Evolutionary conservation across 1,140 invertebrate genomes (phyloP).

Genomic region (Nautilus pompilius): DNA sequence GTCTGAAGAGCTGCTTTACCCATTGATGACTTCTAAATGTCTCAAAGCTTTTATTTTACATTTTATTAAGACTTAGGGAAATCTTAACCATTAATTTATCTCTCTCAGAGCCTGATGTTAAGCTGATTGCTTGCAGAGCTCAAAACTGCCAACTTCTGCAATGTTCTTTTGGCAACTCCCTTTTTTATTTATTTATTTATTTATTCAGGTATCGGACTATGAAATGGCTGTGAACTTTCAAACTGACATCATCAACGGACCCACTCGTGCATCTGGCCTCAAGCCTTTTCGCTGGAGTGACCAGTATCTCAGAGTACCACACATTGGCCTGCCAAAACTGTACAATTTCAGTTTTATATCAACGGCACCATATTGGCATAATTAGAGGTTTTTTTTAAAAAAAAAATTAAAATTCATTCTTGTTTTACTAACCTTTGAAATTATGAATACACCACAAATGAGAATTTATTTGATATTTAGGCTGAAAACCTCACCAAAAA

Average conservation of each 20-base stretch:
- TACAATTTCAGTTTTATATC: slow-evolving; percentile 45
- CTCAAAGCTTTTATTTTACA: not conserved
- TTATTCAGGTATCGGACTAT: slow-evolving; percentile 40
- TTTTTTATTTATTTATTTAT: slow-evolving; percentile 7
- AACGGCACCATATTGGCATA: too few relatives aligned
- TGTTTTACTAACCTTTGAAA: too few relatives aligned
- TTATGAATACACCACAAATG: too few relatives aligned
- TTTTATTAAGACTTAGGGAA: not conserved
- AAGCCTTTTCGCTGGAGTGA: slow-evolving; percentile 40
- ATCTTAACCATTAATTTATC: not conserved
- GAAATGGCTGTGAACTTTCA: slow-evolving; percentile 38
- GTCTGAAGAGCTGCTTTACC: not conserved
- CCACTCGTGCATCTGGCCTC: slow-evolving; percentile 36
- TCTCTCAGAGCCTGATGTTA: too few relatives aligned
- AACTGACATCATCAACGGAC: slow-evolving; percentile 47
- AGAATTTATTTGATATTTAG: too few relatives aligned
- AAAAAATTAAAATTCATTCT: too few relatives aligned
- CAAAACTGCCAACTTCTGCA: not conserved
- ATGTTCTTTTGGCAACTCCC: not conserved
- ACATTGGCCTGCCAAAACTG: slow-evolving; percentile 42
- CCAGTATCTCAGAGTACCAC: slow-evolving; percentile 28
- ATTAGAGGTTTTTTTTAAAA: too few relatives aligned
- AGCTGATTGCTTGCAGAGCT: not conserved
- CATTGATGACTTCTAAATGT: not conserved
- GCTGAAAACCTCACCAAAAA: too few relatives aligned